Conservation (phyloP, 2,888 invertebrate species). For the Acheta domesticus region DNA sequence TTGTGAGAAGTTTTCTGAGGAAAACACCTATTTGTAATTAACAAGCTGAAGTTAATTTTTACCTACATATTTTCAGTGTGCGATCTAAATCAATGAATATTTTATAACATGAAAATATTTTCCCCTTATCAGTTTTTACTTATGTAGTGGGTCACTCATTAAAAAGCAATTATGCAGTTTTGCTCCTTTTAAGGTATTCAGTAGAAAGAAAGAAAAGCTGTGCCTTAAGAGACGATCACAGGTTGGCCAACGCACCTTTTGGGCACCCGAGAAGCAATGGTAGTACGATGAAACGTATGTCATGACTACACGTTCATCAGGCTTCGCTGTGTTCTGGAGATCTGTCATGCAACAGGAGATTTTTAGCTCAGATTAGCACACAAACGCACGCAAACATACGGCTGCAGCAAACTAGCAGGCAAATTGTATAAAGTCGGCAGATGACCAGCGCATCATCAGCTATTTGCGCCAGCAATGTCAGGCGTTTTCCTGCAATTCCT, state of each 20-base stretch:
- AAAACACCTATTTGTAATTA: too few species aligned
- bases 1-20: too few species aligned
- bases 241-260: constrained; percentile 72
- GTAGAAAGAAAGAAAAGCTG: too few species aligned
- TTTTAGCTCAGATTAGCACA: constrained; percentile 23
- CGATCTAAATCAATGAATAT: too few species aligned
- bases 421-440: background rate
- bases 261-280: constrained; percentile 99
- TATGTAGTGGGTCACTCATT: too few species aligned
- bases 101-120: too few species aligned
- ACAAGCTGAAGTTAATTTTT: too few species aligned
- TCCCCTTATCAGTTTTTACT: too few species aligned
- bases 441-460: background rate
- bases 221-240: too few species aligned
- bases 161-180: too few species aligned
- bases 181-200: too few species aligned
- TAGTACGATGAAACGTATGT: constrained; percentile 99
- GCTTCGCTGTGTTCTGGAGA: constrained; percentile 97
- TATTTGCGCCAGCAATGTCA: background rate
- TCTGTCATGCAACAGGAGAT: constrained; percentile 55
- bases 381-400: constrained; percentile 11
- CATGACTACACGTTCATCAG: constrained; percentile 99
- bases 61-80: too few species aligned
- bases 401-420: constrained; percentile 22
- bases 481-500: background rate